Base-by-base conservation (phyloP, 2,888 invertebrate species). In the Acronicta leporina region DNA sequence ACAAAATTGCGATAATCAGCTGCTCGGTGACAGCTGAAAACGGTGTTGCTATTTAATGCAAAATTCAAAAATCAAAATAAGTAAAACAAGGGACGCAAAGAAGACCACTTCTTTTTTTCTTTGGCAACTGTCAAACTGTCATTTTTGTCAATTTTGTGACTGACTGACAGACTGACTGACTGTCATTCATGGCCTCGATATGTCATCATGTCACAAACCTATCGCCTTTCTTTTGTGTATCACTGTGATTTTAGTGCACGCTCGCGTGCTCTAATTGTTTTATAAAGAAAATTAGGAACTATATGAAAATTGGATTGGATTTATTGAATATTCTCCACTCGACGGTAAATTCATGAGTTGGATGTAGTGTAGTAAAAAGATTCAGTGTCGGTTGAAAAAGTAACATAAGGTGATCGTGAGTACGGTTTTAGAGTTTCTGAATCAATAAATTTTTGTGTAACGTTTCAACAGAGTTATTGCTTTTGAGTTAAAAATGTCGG, bases 401-500 rank as follows among this genome's bases (percentile, higher is more conserved):
- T 81, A 78, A 70, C 77, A 73, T 75, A 74, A 77, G 77, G 85
- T 87, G 87, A 87, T 87, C 80, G 88, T 90, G 89, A 89, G 86
- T 88, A 86, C 82, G 78, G 81, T 76, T 86, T 83, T 77, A 73
- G 71, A 79, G 78, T 83, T 83, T 79, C 64, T 63, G 66, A 85
- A 85, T 88, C 85, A 83, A 85, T 87, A 85, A 63, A 68, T 68
- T 75, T 63, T 67, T 80, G 73, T 81, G 70, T 80, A 73, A 75
- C 74, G 63, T 79, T 75, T 63, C 45, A 73, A 62, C 70, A 70
- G 59, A 63, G 52, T 77, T 75, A 72, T 73, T 69, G 48, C 73
- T 76, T 63, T 68, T 68, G 58, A 75, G 58, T 70, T 68, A 65
- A 87, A 82, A 83, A 94, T 94, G 94, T 92, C 93, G 67, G 90